Conservation (phyloP, 1,140 invertebrate genomes). For the Patella vulgata region DNA sequence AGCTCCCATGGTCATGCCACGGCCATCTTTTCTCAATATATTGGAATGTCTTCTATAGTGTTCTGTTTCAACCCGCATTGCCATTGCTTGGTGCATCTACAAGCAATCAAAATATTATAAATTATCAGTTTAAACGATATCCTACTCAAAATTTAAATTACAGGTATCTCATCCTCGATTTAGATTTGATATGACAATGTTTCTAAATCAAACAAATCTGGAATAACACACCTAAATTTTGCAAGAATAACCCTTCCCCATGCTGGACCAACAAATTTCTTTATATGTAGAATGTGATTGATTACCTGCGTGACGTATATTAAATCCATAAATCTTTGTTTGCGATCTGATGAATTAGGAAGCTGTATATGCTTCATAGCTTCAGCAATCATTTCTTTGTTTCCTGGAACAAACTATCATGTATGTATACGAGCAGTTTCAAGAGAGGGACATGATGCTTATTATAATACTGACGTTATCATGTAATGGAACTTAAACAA, state of each 20-base stretch:
- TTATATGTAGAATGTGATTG: not conserved
- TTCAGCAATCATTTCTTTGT: slow-evolving; percentile 46
- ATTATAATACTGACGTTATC: no score
- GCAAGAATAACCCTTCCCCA: no score
- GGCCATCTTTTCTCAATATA: slow-evolving; percentile 48
- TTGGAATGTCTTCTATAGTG: slow-evolving; percentile 80
- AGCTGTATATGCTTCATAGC: slow-evolving; percentile 48
- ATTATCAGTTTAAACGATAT: no score
- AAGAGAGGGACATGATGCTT: no score
- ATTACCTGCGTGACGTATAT: slow-evolving; percentile 67
- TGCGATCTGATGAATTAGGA: slow-evolving; percentile 42
- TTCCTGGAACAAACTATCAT: slow-evolving; percentile 36
- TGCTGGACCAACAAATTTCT: no score
- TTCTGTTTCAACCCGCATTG: slow-evolving; percentile 88
- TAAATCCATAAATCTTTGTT: slow-evolving; percentile 52
- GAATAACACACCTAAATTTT: no score
- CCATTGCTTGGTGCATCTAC: slow-evolving; percentile 85
- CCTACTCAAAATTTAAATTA: no score
- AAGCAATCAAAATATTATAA: not conserved
- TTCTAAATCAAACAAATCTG: no score
- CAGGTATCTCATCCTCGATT: no score
- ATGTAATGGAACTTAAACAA: no score
- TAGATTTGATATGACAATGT: no score
- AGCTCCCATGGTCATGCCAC: slow-evolving; percentile 84
- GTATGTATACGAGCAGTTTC: no score